These are phyloP conservation scores for Ceratothoa steindachneri DNA, from an alignment of 2,888 invertebrate genomes.

Conservation along the genomic window DNA sequence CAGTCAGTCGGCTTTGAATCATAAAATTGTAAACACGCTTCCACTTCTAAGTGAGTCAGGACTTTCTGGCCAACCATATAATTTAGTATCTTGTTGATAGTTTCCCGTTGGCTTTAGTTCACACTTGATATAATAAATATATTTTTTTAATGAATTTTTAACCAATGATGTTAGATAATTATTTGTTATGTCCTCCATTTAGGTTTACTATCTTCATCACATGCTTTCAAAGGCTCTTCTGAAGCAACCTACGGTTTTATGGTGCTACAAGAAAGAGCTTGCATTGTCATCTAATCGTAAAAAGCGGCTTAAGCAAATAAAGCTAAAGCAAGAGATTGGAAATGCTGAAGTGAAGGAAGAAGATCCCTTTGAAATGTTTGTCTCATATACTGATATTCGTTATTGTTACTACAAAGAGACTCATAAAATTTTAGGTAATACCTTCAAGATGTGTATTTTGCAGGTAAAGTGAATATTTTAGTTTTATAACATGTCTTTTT, in stretches of 20 bases:
- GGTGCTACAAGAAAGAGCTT: constrained; percentile 97
- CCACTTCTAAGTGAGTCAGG: no score
- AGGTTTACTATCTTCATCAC: constrained; percentile 95
- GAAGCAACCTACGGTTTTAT: constrained; percentile 87
- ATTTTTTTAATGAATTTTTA: background rate
- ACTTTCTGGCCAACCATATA: no score
- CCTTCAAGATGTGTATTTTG: constrained; percentile 90
- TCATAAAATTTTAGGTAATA: constrained; percentile 94
- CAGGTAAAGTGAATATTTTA: no score
- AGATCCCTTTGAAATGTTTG: constrained; percentile 88
- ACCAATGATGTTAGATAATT: background rate
- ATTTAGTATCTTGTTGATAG: no score
- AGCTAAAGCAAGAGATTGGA: constrained; percentile 80
- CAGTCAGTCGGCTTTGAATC: no score
- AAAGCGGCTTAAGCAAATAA: constrained; percentile 78
- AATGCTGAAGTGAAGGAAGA: constrained; percentile 83
- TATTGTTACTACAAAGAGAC: constrained; percentile 97
- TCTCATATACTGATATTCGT: constrained; percentile 91
- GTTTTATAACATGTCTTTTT: constrained; percentile 6
- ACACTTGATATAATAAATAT: no score
- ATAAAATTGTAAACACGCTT: no score
- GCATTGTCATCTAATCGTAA: constrained; percentile 74
- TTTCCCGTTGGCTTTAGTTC: no score
- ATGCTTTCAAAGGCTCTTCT: constrained; percentile 92
- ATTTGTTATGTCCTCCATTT: constrained; percentile 49